Conservation (phyloP, 2,797 vertebrate genomes). For the Merluccius polli region DNA sequence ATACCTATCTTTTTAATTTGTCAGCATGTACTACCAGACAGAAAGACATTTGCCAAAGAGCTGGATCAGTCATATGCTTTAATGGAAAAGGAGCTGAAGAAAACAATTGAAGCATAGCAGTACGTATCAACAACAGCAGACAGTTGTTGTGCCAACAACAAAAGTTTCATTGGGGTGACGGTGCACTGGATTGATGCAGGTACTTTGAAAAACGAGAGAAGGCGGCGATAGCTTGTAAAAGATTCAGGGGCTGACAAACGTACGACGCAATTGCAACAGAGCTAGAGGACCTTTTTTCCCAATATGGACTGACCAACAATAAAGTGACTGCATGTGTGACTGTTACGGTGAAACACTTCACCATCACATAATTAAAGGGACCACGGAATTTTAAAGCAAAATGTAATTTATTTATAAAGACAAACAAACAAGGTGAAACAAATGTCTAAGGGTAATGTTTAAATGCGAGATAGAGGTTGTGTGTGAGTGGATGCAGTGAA, state of each 20-base stretch:
- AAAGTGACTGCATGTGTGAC: conserved; percentile 20
- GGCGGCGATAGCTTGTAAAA: conserved; percentile 14
- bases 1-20: not conserved
- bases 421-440: no score
- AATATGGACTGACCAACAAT: conserved; percentile 9
- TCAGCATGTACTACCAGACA: conserved; percentile 1
- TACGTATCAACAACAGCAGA: conserved; percentile 8
- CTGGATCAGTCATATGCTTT: not conserved
- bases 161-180: conserved; percentile 10
- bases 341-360: no score
- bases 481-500: no score
- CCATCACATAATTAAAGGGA: no score
- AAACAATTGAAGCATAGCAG: not conserved
- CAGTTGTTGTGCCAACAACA: not conserved
- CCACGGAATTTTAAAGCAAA: no score
- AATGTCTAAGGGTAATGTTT: no score
- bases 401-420: no score
- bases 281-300: conserved; percentile 8
- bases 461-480: no score
- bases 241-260: conserved; percentile 7
- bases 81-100: conserved; percentile 8
- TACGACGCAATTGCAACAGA: conserved; percentile 9
- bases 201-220: conserved; percentile 10
- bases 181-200: conserved; percentile 8
- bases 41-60: conserved; percentile 7